Conservation (phyloP, 2,888 invertebrate species). For the Synergus itoensis region DNA sequence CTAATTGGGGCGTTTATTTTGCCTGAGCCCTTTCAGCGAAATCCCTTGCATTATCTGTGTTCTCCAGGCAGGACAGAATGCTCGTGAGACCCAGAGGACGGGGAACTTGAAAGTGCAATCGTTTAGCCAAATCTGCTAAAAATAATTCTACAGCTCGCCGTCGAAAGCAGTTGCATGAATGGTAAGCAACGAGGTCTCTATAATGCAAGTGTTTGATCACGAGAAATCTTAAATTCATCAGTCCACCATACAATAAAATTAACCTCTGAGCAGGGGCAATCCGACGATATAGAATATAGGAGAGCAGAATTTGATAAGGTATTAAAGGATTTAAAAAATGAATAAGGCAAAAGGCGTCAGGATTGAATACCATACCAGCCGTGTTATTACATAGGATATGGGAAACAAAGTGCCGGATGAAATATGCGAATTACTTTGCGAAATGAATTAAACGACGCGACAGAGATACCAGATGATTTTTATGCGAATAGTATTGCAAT, state of each 20-base stretch:
- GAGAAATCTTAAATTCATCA: slow-evolving; percentile 34
- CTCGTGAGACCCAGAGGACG: neutral
- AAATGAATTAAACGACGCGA: no score
- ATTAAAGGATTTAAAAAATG: no score
- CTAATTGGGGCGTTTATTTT: slow-evolving; percentile 39
- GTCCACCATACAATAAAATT: neutral
- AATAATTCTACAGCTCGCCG: slow-evolving; percentile 18
- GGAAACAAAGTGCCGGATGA: no score
- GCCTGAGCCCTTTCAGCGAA: slow-evolving; percentile 13
- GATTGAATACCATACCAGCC: no score
- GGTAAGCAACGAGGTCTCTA: slow-evolving; percentile 7
- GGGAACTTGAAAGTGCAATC: slow-evolving; percentile 10
- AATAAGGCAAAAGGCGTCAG: no score
- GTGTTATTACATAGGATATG: no score
- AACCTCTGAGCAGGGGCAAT: neutral
- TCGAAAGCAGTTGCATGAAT: slow-evolving; percentile 32
- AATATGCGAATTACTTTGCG: no score
- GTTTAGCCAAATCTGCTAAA: slow-evolving; percentile 28
- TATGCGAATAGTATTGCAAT: no score
- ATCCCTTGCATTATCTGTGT: slow-evolving; percentile 37
- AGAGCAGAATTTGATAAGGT: no score
- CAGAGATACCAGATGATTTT: no score
- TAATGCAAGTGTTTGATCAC: slow-evolving; percentile 12
- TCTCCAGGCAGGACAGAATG: slow-evolving; percentile 31
- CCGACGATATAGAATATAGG: neutral